Base-by-base conservation (phyloP, 1,140 invertebrate species). In the Harpegnathos saltator region DNA sequence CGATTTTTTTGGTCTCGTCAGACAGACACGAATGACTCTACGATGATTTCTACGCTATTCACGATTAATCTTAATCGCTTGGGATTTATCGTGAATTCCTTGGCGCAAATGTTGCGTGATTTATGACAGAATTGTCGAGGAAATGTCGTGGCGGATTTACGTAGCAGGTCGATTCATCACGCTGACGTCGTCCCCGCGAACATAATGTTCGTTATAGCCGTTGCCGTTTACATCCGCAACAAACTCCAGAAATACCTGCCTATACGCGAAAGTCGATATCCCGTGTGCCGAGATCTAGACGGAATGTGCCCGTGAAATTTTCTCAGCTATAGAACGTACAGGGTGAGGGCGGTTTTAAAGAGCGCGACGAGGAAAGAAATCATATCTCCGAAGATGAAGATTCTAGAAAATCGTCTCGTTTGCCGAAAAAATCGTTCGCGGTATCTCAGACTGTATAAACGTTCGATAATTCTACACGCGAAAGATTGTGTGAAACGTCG, bases 161-260 rank as follows among this genome's bases (percentile, higher is more conserved):
- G 62, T 15, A 65, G 22, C 48, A 58, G 58, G 52, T 84, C 73
- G 75, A 88, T 87, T 81, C 52, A 84, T 87, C 12, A 66, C 3
- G 48, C 74, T 59, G 65, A 87, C 58, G 62, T 87, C 83, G 82
- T 85, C 81, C 83, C 78, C 59, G 56, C 29, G 59, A 82, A 68
- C 66, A 80, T 77, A 85, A 85, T 24, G 71, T 74, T 84, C 61
- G 22, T 83, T 63, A 75, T 48, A 68, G 74, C 58, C 52, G 73
- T 66, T 38, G 15, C 74, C 69, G 38, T 61, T 87, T 68, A 78
- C 65, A 69, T 56, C 63, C 58, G 77, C 71, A 69, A 74, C 75
- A 56, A 83, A 86, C 56, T 58, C 22, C 59, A 65, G 59, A 58
- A 77, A 83, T 74, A 82, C 19, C 66, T 33, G 54, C 33, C 75